A percentile compares a stretch with the other conserved stretches of the same genome.
These are phyloP conservation scores for Uloborus plumipes DNA, from an alignment of 2,888 invertebrate genomes.

Conservation along the genomic window DNA sequence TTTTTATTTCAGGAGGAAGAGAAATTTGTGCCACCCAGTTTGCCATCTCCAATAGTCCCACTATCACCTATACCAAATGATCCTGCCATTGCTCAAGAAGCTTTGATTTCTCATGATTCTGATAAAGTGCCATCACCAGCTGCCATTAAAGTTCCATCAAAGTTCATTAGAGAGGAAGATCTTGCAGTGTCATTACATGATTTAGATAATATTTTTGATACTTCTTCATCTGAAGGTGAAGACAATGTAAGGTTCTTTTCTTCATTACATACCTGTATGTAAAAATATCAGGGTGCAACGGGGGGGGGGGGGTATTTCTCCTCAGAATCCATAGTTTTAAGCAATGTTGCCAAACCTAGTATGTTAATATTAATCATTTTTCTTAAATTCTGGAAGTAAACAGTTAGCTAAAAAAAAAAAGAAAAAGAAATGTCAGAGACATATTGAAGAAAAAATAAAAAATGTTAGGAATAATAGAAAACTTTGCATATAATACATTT, in stretches of 20 bases:
- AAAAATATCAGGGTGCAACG: too few species aligned
- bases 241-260: conserved; percentile 80
- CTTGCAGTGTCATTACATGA: conserved; percentile 89
- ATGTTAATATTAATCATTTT: too few species aligned
- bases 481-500: too few species aligned
- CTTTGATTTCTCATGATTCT: conserved; percentile 31
- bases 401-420: too few species aligned
- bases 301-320: too few species aligned
- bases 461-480: too few species aligned
- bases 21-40: conserved; percentile 17
- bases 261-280: background rate
- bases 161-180: conserved; percentile 78
- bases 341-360: too few species aligned
- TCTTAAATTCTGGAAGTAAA: too few species aligned
- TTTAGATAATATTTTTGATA: conserved; percentile 94
- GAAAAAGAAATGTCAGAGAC: too few species aligned
- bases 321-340: too few species aligned
- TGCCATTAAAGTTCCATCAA: conserved; percentile 61
- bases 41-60: conserved; percentile 25
- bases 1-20: conserved; percentile 46
- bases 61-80: conserved; percentile 14
- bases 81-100: conserved; percentile 36
- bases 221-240: conserved; percentile 87
- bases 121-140: conserved; percentile 59
- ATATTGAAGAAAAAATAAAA: too few species aligned